Conservation (phyloP, 2,113 vertebrate species). For the Triplophysa tibetana region DNA sequence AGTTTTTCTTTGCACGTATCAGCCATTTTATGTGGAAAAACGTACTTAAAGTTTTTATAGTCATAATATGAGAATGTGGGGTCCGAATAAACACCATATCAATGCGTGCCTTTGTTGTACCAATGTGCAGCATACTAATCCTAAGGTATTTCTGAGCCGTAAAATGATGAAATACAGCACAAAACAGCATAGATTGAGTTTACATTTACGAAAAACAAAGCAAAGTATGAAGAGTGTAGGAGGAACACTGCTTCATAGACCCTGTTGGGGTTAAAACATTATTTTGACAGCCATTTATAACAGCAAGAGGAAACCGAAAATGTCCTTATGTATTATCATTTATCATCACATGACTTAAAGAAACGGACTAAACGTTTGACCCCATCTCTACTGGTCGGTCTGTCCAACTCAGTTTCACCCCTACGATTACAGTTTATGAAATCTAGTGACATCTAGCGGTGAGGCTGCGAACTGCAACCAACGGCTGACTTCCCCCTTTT, state of each 20-base stretch:
- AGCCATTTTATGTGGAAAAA: too few species aligned
- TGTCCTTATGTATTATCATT: background rate
- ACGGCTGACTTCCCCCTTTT: too few species aligned
- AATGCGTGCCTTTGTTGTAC: background rate
- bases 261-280: constrained; percentile 14
- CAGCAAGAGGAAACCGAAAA: background rate
- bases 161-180: constrained; percentile 3
- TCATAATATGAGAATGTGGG: too few species aligned
- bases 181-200: constrained; percentile 9
- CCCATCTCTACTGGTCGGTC: constrained; percentile 35
- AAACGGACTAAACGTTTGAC: constrained; percentile 24
- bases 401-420: constrained; percentile 54
- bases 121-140: background rate
- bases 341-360: background rate
- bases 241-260: background rate
- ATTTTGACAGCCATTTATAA: background rate
- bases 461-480: too few species aligned
- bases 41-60: too few species aligned
- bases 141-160: constrained; percentile 12
- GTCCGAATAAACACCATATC: too few species aligned
- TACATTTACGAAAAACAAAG: constrained; percentile 17
- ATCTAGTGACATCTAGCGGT: too few species aligned
- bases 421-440: constrained; percentile 43
- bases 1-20: too few species aligned
- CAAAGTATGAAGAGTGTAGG: background rate